These are phyloP conservation scores for Drosophila multiciliata DNA, from an alignment of 2,888 invertebrate genomes.

Conservation along the genomic window DNA sequence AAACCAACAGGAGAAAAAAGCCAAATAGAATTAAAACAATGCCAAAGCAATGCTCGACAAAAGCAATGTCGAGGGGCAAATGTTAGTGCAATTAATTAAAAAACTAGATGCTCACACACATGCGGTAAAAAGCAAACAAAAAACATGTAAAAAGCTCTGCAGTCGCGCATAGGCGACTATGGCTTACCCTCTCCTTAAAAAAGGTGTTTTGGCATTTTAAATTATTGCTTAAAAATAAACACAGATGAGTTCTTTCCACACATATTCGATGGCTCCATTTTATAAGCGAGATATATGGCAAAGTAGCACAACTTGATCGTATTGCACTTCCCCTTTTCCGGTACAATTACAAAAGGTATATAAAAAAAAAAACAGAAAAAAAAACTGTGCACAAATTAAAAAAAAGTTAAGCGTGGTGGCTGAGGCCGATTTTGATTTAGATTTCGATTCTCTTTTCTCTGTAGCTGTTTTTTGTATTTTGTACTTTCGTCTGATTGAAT, in stretches of 20 bases:
- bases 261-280: background rate
- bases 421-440: conserved; percentile 44
- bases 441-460: conserved; percentile 23
- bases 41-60: conserved; percentile 32
- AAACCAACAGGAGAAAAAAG: conserved; percentile 16
- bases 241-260: background rate
- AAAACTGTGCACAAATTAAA: conserved; percentile 51
- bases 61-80: conserved; percentile 43
- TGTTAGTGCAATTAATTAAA: conserved; percentile 78
- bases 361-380: conserved; percentile 5
- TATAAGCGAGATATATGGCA: background rate
- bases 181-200: background rate
- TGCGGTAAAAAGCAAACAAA: background rate
- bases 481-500: conserved; percentile 58
- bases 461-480: background rate
- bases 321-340: background rate
- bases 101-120: conserved; percentile 27
- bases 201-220: background rate
- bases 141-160: background rate
- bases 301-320: background rate
- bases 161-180: background rate
- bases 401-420: conserved; percentile 44
- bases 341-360: conserved; percentile 7
- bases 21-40: conserved; percentile 49
- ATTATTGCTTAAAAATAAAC: background rate